Base-by-base conservation (phyloP, 2,888 invertebrate species). In the Troides aeacus region DNA sequence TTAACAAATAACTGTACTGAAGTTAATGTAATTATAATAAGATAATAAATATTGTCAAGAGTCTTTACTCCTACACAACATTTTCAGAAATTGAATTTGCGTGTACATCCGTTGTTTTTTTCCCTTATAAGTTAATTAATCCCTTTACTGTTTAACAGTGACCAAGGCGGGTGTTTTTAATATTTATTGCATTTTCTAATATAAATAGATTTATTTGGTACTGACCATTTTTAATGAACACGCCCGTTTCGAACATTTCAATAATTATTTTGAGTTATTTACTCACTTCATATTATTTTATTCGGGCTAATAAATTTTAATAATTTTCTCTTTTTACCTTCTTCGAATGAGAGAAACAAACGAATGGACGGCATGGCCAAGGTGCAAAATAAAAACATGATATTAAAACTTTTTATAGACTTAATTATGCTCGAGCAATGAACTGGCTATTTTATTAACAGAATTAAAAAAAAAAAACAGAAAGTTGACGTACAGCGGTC, bases 71-170 rank as follows among this genome's bases (percentile, higher is more conserved):
- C 64, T 57, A 57, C 39, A 30, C 58, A 30, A 59, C 24, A 30
- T 12, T 42, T 66, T 60, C 46, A 46, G 36, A 46, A 12, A 62
- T 56, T 24, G 5, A 62, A 68, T 68, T 68, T 58, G 62, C 50
- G 2, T 50, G 50, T 30, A 63, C 57, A 24, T 8, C 21, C 24
- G 30, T 67, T 67, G 62, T 62, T 61, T 62, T 68, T 67, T 62
- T 39, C 68, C 62, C 68, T 42, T 63, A 46, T 62, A 68, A 68
- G 42, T 68, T 68, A 68, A 68, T 68, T 62, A 58, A n/a, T 39
- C 23, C 23, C 46, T 42, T 68, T 62, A 57, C 46, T 62, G 56
- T 62, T 62, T 63, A 0, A 0, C 58, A 42, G 10, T 46, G 62
- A 67, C 53, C 42, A 56, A 42, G 24, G 12, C 39, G 21, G 17